Evolutionary conservation across 2,888 invertebrate species (phyloP).

Genomic region (Amphipoea oculea): DNA sequence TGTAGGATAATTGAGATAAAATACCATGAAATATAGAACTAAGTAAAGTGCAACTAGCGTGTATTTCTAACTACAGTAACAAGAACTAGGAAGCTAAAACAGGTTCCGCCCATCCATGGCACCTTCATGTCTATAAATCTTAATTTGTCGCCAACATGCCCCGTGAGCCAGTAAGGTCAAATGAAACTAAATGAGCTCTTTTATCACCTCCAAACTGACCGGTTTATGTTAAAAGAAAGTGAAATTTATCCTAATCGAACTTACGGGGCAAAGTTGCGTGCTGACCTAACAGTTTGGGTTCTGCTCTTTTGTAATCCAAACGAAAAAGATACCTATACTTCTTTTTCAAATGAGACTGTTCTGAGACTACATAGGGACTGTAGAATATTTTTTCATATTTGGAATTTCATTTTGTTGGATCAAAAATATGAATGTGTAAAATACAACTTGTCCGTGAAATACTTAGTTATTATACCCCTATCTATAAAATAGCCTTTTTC

Average conservation of each 20-base stretch:
- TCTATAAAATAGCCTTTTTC: background rate
- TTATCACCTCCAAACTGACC: conserved; percentile 80
- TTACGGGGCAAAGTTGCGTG: conserved; percentile 50
- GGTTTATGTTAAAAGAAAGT: conserved; percentile 82
- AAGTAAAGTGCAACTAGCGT: background rate
- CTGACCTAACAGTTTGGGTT: conserved; percentile 25
- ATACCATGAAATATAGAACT: background rate
- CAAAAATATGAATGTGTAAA: background rate
- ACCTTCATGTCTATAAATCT: conserved; percentile 71
- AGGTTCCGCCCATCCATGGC: conserved; percentile 38
- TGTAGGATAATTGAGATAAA: background rate
- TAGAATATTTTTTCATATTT: background rate
- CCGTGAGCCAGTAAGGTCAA: conserved; percentile 76
- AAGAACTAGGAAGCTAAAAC: conserved; percentile 18
- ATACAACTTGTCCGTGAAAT: background rate
- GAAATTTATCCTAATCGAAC: conserved; percentile 82
- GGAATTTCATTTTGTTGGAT: background rate
- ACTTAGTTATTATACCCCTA: background rate
- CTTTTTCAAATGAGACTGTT: background rate
- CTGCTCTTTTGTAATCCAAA: conserved; percentile 32
- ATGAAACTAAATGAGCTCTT: conserved; percentile 80
- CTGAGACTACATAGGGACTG: background rate
- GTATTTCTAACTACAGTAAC: conserved; percentile 18
- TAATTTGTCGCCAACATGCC: conserved; percentile 70
- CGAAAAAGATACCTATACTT: background rate